Conservation (phyloP, 1,140 invertebrate species). For the Batillaria attramentaria region DNA sequence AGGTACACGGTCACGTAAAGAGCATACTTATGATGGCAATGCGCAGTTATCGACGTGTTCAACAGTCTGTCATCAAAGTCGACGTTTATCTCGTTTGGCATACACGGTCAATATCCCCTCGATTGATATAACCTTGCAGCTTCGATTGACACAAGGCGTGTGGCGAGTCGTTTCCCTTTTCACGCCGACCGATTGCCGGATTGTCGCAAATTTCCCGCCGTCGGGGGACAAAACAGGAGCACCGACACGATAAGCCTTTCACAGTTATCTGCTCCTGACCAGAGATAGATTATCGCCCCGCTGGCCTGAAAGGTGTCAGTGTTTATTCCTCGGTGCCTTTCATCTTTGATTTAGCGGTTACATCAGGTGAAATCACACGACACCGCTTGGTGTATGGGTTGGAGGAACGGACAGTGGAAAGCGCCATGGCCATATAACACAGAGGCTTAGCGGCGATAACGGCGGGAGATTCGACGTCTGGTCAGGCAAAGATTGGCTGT, state of each 20-base stretch:
- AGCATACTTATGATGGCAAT: no score
- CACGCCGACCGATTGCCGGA: not conserved
- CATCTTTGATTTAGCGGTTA: conserved; percentile 21
- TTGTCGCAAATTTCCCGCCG: not conserved
- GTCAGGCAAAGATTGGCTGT: not conserved
- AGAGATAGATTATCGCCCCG: conserved; percentile 2
- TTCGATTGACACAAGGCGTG: not conserved
- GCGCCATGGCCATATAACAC: no score
- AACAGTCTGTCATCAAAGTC: no score
- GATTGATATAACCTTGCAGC: no score
- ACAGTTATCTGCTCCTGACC: not conserved
- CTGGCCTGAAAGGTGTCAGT: conserved; percentile 4
- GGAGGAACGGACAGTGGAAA: not conserved
- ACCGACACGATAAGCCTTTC: not conserved
- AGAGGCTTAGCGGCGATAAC: not conserved
- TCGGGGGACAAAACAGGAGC: not conserved
- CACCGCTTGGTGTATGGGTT: not conserved
- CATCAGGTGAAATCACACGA: conserved; percentile 10
- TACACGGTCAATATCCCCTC: no score
- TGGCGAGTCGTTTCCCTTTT: not conserved
- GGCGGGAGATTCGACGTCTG: not conserved
- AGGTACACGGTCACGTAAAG: no score
- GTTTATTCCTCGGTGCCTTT: conserved; percentile 20
- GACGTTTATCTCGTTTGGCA: no score
- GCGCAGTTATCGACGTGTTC: no score